A percentile compares a stretch with the other conserved stretches of the same genome.
Evolutionary conservation across 2,888 invertebrate genomes (phyloP).

Genomic region (Philaethria dido): DNA sequence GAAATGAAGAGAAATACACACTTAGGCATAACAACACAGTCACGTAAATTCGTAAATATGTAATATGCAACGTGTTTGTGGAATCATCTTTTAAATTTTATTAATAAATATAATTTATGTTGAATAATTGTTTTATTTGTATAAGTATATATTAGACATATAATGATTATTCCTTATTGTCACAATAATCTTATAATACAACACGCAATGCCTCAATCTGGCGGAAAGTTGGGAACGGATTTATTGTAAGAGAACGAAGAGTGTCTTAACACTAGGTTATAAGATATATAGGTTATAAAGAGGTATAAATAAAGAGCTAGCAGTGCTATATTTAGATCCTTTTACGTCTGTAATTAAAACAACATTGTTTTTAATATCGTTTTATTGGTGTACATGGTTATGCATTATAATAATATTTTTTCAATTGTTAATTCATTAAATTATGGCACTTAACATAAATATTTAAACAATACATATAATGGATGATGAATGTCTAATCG

Average conservation of each 20-base stretch:
- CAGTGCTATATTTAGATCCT: too few relatives aligned
- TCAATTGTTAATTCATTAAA: slow-evolving; percentile 82
- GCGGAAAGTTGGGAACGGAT: too few relatives aligned
- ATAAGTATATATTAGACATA: not conserved
- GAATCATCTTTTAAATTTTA: slow-evolving; percentile 29
- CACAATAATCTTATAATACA: not conserved
- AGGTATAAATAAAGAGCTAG: too few relatives aligned
- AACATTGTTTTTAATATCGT: slow-evolving; percentile 68
- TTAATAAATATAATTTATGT: slow-evolving; percentile 26
- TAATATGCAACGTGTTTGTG: slow-evolving; percentile 26
- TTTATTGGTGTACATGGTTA: slow-evolving; percentile 84
- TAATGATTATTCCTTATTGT: not conserved
- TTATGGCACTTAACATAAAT: slow-evolving; percentile 83
- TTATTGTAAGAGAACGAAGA: too few relatives aligned
- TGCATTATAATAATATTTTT: slow-evolving; percentile 80
- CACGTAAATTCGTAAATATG: not conserved
- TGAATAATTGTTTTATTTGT: slow-evolving; percentile 19
- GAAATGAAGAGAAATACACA: not conserved
- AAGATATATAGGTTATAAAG: too few relatives aligned
- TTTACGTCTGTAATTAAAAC: too few relatives aligned
- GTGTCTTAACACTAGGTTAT: too few relatives aligned
- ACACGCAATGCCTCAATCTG: too few relatives aligned
- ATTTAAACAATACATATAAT: slow-evolving; percentile 72
- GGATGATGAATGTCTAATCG: slow-evolving; percentile 68
- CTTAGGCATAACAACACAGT: not conserved